These are phyloP conservation scores for Archips crataeganus DNA, from an alignment of 2,888 invertebrate species.

Conservation along the genomic window DNA sequence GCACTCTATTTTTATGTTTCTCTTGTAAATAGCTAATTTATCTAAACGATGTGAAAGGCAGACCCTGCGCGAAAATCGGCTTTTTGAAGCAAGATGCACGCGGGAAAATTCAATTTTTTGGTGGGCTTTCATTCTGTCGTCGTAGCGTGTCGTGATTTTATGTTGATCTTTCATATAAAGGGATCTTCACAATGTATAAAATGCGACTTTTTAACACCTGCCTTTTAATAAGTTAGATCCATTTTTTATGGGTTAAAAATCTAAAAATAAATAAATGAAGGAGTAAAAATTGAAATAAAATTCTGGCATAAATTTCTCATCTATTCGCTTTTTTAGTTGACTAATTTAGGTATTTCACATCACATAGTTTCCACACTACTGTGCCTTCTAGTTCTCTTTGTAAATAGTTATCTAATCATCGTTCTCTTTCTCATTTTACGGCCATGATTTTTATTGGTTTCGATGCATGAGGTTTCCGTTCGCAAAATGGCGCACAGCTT, in stretches of 20 bases:
- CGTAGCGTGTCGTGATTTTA: neutral
- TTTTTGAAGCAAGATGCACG: neutral
- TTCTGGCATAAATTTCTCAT: slow-evolving; percentile 22
- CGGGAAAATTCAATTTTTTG: neutral
- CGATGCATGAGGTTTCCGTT: neutral
- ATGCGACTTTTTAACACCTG: neutral
- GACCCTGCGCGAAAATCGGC: slow-evolving; percentile 1
- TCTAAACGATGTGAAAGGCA: neutral
- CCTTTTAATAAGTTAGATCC: neutral
- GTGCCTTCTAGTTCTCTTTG: slow-evolving; percentile 82
- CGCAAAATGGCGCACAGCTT: neutral
- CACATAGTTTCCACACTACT: slow-evolving; percentile 70
- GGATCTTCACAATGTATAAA: slow-evolving; percentile 4
- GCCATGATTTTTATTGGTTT: neutral
- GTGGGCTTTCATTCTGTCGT: neutral
- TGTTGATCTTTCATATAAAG: neutral
- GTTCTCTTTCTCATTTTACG: slow-evolving; percentile 18
- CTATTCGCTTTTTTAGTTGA: slow-evolving; percentile 43
- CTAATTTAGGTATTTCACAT: slow-evolving; percentile 51
- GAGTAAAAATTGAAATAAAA: slow-evolving; percentile 32
- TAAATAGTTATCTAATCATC: slow-evolving; percentile 61
- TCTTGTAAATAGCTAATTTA: neutral
- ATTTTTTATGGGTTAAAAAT: slow-evolving; percentile 3
- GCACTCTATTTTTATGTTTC: neutral
- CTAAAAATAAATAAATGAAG: neutral